Base-by-base conservation (phyloP, 2,797 vertebrate genomes). In the Etheostoma nigrum region DNA sequence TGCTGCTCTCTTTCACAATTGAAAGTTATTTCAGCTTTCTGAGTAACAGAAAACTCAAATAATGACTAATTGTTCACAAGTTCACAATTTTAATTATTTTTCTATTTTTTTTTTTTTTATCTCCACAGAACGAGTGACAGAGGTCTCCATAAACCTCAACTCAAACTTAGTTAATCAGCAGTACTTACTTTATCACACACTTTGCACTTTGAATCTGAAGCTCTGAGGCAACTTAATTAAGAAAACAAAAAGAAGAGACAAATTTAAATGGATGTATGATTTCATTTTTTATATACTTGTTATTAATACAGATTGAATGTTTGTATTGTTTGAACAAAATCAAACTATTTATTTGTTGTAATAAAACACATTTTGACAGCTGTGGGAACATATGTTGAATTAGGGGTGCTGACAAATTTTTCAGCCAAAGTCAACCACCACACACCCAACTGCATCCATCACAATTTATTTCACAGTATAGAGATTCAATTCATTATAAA, bases 121-220 rank as follows among this genome's bases (percentile, higher is more conserved):
- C 25, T 63, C 10, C 49, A 62, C 84, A 90, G 89, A 72, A 72
- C 4, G 36, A 86, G 1, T 86, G 72, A 89, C 30, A 19, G 52
- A 73, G 21, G 45, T 54, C 4, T 25, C 4, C 2, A 9, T 16
- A 13, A 16, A 48, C 30, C 23, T 54, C 68, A 82, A 72, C 73
- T 80, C 7, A 16, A 44, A 42, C 61, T 11, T n/a, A 5, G 18
- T 13, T 15, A 70, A 83, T 68, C 68, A 47, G 40, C 40, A 1
- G 5, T 67, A 25, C 13, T 62, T 54, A 42, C 30, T 60, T 49
- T 2, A 30, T 53, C 16, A 73, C 54, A 67, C 11, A 72, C 48
- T 51, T 64, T 72, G 74, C 85, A 86, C 86, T 86, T 87, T 86
- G 59, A 76, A 79, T 73, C 60, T 51, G 16, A 73, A 62, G 12